Conservation (phyloP, 2,797 vertebrate species). For the Tapirus indicus region DNA sequence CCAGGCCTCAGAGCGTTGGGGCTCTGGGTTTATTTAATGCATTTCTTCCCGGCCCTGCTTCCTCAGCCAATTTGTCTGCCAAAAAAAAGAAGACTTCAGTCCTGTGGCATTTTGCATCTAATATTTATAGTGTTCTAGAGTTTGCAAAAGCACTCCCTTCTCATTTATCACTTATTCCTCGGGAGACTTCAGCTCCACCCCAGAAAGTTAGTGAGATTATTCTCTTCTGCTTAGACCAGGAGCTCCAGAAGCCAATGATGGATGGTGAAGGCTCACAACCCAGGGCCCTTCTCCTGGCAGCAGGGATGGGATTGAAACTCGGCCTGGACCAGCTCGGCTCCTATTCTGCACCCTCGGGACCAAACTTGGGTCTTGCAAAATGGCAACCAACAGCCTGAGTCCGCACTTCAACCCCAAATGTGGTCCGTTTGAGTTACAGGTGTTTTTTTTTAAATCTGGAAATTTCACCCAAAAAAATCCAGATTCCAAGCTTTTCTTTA, state of each 20-base stretch:
- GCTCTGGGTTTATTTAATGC: conserved; percentile 48
- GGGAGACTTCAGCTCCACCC: not conserved
- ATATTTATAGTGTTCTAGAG: conserved; percentile 68
- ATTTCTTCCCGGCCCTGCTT: conserved; percentile 20
- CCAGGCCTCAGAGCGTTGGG: not conserved
- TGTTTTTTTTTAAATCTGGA: not conserved
- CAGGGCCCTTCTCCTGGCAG: not conserved
- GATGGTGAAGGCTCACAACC: not conserved
- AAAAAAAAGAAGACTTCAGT: conserved; percentile 64
- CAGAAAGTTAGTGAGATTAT: not conserved
- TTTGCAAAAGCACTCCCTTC: conserved; percentile 44
- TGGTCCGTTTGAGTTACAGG: not conserved
- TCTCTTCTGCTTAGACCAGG: not conserved
- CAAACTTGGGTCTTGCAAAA: not conserved
- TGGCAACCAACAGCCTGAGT: not conserved
- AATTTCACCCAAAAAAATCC: not conserved
- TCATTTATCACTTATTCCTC: conserved; percentile 52
- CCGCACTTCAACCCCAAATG: not conserved
- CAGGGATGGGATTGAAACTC: not conserved
- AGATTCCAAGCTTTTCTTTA: not conserved
- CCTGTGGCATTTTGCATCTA: conserved; percentile 68
- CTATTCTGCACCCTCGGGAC: not conserved
- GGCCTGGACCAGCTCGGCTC: not conserved
- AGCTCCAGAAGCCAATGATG: not conserved
- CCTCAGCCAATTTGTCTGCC: conserved; percentile 70